phyloP scores from a whole-genome alignment of 1,140 invertebrate genomes.

The Aethina tumida region DNA sequence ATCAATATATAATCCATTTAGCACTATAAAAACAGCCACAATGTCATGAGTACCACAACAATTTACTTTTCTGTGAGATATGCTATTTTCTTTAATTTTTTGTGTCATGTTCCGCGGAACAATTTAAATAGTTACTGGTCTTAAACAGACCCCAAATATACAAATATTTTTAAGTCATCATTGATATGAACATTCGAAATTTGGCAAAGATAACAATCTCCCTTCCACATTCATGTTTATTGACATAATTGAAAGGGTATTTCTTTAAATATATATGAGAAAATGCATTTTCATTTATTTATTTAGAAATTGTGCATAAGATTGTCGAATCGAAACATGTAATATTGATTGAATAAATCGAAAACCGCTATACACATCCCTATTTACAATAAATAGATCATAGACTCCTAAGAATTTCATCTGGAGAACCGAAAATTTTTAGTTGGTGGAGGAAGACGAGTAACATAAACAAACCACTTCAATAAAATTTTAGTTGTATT shows the following conservation, averaged over 20 bases:
- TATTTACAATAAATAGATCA: constrained; percentile 6
- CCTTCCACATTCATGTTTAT: constrained; percentile 18
- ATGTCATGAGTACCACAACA: no score
- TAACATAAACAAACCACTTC: neutral
- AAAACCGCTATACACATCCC: constrained; percentile 2
- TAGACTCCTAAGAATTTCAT: neutral
- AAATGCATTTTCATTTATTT: no score
- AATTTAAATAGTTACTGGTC: no score
- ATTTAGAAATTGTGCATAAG: constrained; percentile 17
- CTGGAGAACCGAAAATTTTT: neutral
- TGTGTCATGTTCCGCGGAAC: no score
- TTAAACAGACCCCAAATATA: constrained; percentile 12
- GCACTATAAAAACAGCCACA: no score
- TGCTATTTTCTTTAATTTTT: no score
- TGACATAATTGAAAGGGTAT: constrained; percentile 11
- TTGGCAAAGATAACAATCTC: constrained; percentile 7
- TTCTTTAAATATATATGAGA: constrained; percentile 10
- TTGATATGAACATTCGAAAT: constrained; percentile 20
- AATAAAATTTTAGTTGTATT: neutral
- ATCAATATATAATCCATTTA: no score
- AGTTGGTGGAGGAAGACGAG: no score
- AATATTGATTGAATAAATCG: constrained; percentile 9
- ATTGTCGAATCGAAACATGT: constrained; percentile 15
- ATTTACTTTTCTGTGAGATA: no score
- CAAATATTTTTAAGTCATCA: constrained; percentile 11